Evolutionary conservation across 2,888 invertebrate species (phyloP), one percentile per base, ranked within the genome.

Genomic region (Acrobeloides nanus): DNA sequence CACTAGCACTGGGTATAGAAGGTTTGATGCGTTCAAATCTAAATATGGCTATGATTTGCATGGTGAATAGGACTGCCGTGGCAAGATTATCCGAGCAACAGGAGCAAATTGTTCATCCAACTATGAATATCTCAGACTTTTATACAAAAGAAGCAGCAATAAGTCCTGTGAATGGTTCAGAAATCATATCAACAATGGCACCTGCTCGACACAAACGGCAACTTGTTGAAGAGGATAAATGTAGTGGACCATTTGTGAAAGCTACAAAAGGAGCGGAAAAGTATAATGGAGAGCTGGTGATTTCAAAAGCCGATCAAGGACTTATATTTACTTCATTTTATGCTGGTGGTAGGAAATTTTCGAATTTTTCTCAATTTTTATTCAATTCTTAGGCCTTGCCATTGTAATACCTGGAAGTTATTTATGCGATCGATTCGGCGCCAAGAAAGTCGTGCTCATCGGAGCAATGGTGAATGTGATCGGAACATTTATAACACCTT

Each of bases 1-100:
- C 64, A n/a, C 56, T 67, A n/a, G 70, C 71, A 6, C 57, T 71
- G 6, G 60, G 67, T n/a, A 66, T 71, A 40, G 71, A 71, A 52
- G 71, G 71, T 26, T 48, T 71, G 15, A 71, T 71, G 70, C 54
- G 71, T 21, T 62, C 62, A 33, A 70, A 70, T 53, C 56, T 70
- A 34, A 69, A 69, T 47, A 70, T 70, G 68, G 69, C 61, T 10
- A 33, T 58, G 59, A 64, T 68, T 7, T 68, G 68, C 46, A 69
- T 68, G 68, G 57, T 68, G 42, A 68, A 64, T 48, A 52, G 55
- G 41, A 62, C 64, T 17, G 61, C 64, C 17, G 26, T 66, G 39
- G 53, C 52, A n/a, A n/a, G n/a, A n/a, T n/a, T n/a, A n/a, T n/a
- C n/a, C n/a, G n/a, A n/a, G n/a, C n/a, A n/a, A n/a, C n/a, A n/a